Evolutionary conservation across 2,888 invertebrate genomes (phyloP).

Genomic region (Chrysomela aeneicollis): DNA sequence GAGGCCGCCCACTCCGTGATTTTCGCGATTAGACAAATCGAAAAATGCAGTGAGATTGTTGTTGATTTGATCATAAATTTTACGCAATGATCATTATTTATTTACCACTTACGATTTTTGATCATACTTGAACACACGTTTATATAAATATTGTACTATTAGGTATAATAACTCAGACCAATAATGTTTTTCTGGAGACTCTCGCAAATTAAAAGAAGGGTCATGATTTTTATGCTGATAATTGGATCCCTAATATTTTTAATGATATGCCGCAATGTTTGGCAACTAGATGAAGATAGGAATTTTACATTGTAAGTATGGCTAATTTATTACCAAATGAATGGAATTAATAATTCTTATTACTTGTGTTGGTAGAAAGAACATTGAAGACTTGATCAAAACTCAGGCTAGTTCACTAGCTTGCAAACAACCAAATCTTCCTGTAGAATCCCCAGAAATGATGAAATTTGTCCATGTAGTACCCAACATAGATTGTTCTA

Average conservation of each 20-base stretch:
- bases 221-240: neutral
- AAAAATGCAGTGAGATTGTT: too few species aligned
- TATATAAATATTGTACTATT: too few species aligned
- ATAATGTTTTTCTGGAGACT: conserved; percentile 1
- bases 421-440: conserved; percentile 73
- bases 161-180: too few species aligned
- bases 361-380: conserved; percentile 54
- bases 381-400: conserved; percentile 63
- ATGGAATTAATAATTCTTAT: neutral
- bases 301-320: conserved; percentile 6
- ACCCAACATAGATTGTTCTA: conserved; percentile 71
- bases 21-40: too few species aligned
- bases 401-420: conserved; percentile 61
- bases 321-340: neutral
- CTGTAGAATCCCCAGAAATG: conserved; percentile 75
- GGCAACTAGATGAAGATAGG: neutral
- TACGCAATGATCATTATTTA: too few species aligned
- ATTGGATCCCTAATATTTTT: neutral
- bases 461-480: conserved; percentile 73
- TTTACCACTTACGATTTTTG: too few species aligned
- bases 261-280: neutral
- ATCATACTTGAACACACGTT: too few species aligned
- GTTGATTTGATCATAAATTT: too few species aligned
- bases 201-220: neutral
- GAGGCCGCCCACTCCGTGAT: too few species aligned